Conservation (phyloP, 2,797 vertebrate genomes). For the Scyliorhinus canicula region DNA sequence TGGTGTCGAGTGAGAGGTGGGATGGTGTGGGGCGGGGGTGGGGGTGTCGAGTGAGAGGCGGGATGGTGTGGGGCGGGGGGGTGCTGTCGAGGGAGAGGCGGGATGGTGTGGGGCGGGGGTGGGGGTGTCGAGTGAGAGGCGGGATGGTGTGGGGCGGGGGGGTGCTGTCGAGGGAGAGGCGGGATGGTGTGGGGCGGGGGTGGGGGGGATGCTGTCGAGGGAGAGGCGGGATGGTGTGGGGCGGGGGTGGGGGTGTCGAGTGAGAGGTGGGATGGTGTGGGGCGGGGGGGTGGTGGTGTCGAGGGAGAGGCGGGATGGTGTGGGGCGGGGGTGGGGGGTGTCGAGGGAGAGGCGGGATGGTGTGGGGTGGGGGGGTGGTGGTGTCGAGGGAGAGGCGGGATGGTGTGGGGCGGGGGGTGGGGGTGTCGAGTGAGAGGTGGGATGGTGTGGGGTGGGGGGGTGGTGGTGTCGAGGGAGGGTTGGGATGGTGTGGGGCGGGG, state of each 20-base stretch:
- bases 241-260: too few species aligned
- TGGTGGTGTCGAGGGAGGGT: too few species aligned
- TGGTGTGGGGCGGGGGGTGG: background rate
- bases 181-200: background rate
- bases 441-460: too few species aligned
- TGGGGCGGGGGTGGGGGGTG: too few species aligned
- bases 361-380: constrained; percentile 44
- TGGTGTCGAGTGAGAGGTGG: constrained; percentile 38
- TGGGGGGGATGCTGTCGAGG: background rate
- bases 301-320: too few species aligned
- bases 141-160: too few species aligned
- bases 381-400: background rate
- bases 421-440: background rate
- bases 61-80: constrained; percentile 59
- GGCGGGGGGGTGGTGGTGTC: background rate
- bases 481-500: background rate
- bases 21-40: too few species aligned
- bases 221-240: background rate
- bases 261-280: background rate
- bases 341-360: background rate
- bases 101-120: background rate
- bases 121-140: background rate
- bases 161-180: background rate
- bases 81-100: background rate
- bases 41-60: constrained; percentile 75